Percentiles rank a stretch among this genome's conserved stretches.
These are phyloP conservation scores for Aphelinus certus DNA, from an alignment of 1,140 invertebrate genomes.

Conservation along the genomic window DNA sequence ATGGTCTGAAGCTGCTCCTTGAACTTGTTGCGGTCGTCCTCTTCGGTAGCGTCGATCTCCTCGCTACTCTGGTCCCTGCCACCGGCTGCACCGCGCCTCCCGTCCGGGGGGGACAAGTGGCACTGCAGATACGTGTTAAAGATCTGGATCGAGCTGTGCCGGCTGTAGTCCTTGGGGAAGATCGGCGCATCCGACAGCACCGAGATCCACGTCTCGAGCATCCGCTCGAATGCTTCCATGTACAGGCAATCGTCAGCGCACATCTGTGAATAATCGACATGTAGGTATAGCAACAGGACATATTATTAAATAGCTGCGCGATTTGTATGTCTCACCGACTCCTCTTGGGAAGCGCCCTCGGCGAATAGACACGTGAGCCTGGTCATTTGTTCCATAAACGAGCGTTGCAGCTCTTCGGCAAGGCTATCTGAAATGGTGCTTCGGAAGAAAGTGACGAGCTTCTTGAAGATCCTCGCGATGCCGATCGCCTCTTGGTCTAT, in stretches of 20 bases:
- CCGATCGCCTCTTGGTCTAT: slow-evolving; percentile 73
- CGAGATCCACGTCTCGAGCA: slow-evolving; percentile 82
- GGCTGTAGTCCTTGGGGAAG: slow-evolving; percentile 68
- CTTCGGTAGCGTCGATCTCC: slow-evolving; percentile 76
- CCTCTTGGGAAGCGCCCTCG: slow-evolving; percentile 78
- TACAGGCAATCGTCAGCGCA: slow-evolving; percentile 74
- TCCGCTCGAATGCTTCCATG: slow-evolving; percentile 82
- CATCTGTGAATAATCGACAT: slow-evolving; percentile 50
- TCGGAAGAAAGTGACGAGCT: slow-evolving; percentile 73
- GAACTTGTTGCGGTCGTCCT: slow-evolving; percentile 76
- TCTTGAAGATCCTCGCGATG: slow-evolving; percentile 74
- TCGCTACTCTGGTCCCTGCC: slow-evolving; percentile 65
- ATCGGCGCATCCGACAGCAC: slow-evolving; percentile 69
- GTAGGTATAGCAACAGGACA: not conserved
- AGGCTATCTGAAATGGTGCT: slow-evolving; percentile 57
- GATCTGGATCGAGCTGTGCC: slow-evolving; percentile 68
- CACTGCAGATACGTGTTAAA: slow-evolving; percentile 86
- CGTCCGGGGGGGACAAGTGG: slow-evolving; percentile 84
- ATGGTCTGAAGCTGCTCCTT: slow-evolving; percentile 76
- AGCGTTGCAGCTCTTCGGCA: slow-evolving; percentile 66
- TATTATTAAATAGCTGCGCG: not conserved
- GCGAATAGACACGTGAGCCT: slow-evolving; percentile 79
- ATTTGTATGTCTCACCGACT: slow-evolving; percentile 68
- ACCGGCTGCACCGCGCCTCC: slow-evolving; percentile 66
- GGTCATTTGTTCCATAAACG: slow-evolving; percentile 73